These are phyloP conservation scores for Pyrocoelia pectoralis DNA, from an alignment of 2,888 invertebrate genomes.

Conservation along the genomic window DNA sequence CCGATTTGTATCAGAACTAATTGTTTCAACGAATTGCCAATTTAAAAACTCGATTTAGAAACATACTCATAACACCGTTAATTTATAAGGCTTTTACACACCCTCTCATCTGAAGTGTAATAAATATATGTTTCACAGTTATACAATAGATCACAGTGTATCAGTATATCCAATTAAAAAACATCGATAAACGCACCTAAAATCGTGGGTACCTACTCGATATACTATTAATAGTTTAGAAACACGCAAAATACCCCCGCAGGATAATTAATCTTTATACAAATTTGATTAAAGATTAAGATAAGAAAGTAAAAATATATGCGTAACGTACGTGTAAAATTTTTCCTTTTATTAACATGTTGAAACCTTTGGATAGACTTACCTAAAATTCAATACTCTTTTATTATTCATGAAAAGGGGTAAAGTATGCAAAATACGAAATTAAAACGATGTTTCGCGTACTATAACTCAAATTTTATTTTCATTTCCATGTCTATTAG, in stretches of 20 bases:
- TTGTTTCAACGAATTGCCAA: background rate
- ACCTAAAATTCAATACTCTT: background rate
- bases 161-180: constrained; percentile 4
- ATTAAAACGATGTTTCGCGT: background rate
- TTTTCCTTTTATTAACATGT: background rate
- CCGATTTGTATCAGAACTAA: constrained; percentile 1
- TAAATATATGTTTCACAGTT: constrained; percentile 2
- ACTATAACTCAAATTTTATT: background rate
- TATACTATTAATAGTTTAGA: background rate
- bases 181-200: constrained; percentile 12
- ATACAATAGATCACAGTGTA: background rate
- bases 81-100: constrained; percentile 7
- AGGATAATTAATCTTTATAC: constrained; percentile 2
- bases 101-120: background rate
- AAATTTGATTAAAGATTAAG: background rate
- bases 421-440: background rate
- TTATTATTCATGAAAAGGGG: background rate
- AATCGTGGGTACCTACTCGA: constrained; percentile 7
- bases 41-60: background rate
- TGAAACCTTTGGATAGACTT: background rate
- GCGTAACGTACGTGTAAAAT: background rate
- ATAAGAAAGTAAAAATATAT: background rate
- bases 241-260: background rate
- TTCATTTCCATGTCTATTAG: background rate
- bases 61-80: background rate